Evolutionary conservation across 2,888 invertebrate genomes (phyloP).

Genomic region (Trichogramma evanescens): DNA sequence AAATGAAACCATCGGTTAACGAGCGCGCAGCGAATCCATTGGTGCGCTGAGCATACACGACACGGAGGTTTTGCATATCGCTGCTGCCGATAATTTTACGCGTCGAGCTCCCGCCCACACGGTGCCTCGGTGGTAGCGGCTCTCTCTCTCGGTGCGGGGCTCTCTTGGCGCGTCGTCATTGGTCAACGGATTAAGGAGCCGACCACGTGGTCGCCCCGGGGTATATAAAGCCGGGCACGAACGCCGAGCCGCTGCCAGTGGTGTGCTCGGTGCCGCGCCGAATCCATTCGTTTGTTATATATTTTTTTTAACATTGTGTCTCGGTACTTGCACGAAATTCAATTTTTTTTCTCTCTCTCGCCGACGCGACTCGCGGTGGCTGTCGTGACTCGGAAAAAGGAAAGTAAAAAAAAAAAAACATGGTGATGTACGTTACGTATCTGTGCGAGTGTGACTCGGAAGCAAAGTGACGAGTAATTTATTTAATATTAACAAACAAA

Average conservation of each 20-base stretch:
- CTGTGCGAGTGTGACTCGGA: too few relatives aligned
- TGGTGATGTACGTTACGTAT: too few relatives aligned
- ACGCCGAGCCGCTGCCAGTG: conserved; percentile 41
- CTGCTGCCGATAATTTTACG: neutral
- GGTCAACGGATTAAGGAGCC: conserved; percentile 39
- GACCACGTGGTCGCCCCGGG: conserved; percentile 42
- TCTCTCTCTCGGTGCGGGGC: conserved; percentile 32
- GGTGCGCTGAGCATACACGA: too few relatives aligned
- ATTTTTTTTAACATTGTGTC: neutral
- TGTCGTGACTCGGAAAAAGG: neutral
- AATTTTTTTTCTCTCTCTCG: neutral
- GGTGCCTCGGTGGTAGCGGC: conserved; percentile 6
- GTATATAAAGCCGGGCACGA: conserved; percentile 44
- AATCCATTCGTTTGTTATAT: neutral
- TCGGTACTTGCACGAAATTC: neutral
- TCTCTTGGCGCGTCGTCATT: conserved; percentile 33
- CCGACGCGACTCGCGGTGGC: neutral
- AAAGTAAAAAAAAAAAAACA: too few relatives aligned
- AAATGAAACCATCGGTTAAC: too few relatives aligned
- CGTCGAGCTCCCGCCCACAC: conserved; percentile 2
- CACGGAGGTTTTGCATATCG: neutral
- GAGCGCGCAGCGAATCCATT: too few relatives aligned
- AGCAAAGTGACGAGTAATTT: too few relatives aligned
- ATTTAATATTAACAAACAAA: too few relatives aligned
- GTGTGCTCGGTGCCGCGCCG: conserved; percentile 23